A percentile compares a stretch with the other conserved stretches of the same genome.
Evolutionary conservation across 2,888 invertebrate genomes (phyloP).

Genomic region (Drosophila nr. perissopoda): DNA sequence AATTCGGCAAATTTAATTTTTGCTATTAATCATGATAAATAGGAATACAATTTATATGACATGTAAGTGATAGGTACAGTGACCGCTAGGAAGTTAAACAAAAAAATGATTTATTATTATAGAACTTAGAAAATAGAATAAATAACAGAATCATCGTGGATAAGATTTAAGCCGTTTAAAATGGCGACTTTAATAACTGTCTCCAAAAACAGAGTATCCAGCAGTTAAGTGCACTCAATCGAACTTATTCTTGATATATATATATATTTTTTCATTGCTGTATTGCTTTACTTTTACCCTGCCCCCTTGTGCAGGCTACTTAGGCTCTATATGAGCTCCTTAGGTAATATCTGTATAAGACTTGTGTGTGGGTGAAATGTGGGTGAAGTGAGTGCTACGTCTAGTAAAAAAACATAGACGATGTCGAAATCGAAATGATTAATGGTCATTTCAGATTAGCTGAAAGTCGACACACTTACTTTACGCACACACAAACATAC

Average conservation of each 20-base stretch:
- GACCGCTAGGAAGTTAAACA: not conserved
- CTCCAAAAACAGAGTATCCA: slow-evolving; percentile 1
- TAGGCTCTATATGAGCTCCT: slow-evolving; percentile 16
- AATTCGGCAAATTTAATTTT: not conserved
- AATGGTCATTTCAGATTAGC: slow-evolving; percentile 79
- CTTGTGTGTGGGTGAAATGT: slow-evolving; percentile 4
- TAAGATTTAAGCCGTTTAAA: not conserved
- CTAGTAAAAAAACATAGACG: slow-evolving; percentile 38
- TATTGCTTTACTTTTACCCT: slow-evolving; percentile 8
- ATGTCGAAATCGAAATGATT: slow-evolving; percentile 76
- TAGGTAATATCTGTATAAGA: slow-evolving; percentile 17
- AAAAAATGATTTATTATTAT: not conserved
- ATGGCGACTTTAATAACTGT: not conserved
- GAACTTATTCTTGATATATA: not conserved
- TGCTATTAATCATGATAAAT: not conserved
- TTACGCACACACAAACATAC: slow-evolving; percentile 2
- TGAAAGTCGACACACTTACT: slow-evolving; percentile 63
- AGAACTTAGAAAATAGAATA: not conserved
- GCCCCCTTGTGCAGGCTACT: slow-evolving; percentile 2
- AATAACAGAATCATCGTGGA: not conserved
- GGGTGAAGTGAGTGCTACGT: slow-evolving; percentile 8
- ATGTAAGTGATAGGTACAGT: not conserved
- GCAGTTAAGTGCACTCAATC: not conserved
- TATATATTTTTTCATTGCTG: slow-evolving; percentile 3
- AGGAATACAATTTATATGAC: not conserved